Base-by-base conservation (phyloP, 2,797 vertebrate genomes). In the Steatocranus sp. region DNA sequence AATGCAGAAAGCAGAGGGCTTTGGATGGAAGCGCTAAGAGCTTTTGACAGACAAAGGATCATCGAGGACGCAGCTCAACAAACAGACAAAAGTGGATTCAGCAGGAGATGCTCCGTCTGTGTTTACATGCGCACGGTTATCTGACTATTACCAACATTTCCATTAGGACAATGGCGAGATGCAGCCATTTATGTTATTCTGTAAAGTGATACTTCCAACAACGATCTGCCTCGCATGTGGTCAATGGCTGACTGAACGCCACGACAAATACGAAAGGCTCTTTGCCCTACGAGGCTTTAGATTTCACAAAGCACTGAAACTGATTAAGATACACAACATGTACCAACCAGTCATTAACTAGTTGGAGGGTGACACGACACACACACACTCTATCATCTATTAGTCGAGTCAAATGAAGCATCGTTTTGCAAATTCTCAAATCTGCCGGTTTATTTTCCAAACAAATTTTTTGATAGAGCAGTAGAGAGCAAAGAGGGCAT, bases 31-130 rank as follows among this genome's bases (percentile, higher is more conserved):
- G 88, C 63, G 79, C 92, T 94, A 94, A 95, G 94, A 95, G 93
- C 91, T 93, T 92, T 93, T 92, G 94, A 94, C 92, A 95, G 92
- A 96, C 93, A 95, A 95, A 95, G 94, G 92, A 89, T 88, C 89
- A 92, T 88, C 5, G 89, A 91, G 88, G 89, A 91, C 78, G 77
- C 81, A 89, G 87, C 90, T 91, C 82, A 56, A 88, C 91, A 92
- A 91, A 89, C 91, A 90, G 48, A 84, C 88, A 94, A 92, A 92
- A 94, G 93, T 88, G 90, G 91, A 78, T 91, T 80, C 91, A 91
- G 90, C 92, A 86, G 85, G 82, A 92, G 87, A 90, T 85, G 92
- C 76, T 74, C 23, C 11, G 81, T 81, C 88, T 91, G 85, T 90
- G 87, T 93, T 91, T 88, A 88, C 85, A 89, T 34, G 74, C 84